These are phyloP conservation scores for Drosophila picticornis DNA, from an alignment of 2,888 invertebrate genomes.

Conservation along the genomic window DNA sequence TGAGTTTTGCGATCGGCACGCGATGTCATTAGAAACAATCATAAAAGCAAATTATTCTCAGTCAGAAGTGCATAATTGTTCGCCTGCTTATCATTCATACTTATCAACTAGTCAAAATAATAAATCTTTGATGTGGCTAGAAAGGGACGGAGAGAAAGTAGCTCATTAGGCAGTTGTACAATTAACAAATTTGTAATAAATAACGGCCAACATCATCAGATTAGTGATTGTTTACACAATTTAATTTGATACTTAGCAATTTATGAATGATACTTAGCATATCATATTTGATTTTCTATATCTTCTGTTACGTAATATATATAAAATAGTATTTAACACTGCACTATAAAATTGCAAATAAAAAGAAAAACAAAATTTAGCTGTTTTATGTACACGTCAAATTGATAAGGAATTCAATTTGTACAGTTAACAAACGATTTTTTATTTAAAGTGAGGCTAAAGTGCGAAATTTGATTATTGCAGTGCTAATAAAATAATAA, in stretches of 20 bases:
- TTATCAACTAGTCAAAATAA: background rate
- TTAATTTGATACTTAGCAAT: background rate
- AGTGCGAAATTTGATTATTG: too few relatives aligned
- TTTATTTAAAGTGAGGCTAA: too few relatives aligned
- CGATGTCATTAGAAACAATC: slow-evolving; percentile 66
- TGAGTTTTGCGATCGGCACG: slow-evolving; percentile 40
- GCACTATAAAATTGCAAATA: too few relatives aligned
- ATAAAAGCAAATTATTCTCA: slow-evolving; percentile 52
- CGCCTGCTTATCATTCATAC: slow-evolving; percentile 1
- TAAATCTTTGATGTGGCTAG: background rate
- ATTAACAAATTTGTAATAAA: background rate
- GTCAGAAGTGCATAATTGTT: slow-evolving; percentile 11
- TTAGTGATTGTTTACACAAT: background rate
- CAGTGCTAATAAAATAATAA: too few relatives aligned
- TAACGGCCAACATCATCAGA: background rate
- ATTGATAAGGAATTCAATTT: too few relatives aligned
- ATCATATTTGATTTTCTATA: background rate
- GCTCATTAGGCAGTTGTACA: background rate
- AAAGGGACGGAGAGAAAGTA: background rate
- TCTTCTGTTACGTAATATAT: background rate
- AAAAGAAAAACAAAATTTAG: too few relatives aligned
- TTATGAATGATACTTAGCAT: too few relatives aligned
- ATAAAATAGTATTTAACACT: background rate
- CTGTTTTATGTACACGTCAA: too few relatives aligned
- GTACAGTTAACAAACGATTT: too few relatives aligned